These are phyloP conservation scores for Sebastolobus altivelis DNA, from an alignment of 2,797 vertebrate genomes.

Conservation along the genomic window DNA sequence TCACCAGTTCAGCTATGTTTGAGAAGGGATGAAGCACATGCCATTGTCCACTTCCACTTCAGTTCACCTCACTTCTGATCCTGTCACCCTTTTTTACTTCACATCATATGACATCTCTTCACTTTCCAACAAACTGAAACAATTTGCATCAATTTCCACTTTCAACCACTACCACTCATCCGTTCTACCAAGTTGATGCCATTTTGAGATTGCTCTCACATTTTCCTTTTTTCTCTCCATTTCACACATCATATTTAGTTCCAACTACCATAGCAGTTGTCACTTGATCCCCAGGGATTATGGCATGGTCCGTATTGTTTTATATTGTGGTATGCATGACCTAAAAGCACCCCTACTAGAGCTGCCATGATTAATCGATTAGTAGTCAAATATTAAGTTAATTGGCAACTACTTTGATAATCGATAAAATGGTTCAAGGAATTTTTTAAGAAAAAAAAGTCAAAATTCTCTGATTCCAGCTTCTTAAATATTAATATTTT, in stretches of 20 bases:
- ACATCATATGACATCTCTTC: conserved; percentile 54
- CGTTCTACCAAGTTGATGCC: conserved; percentile 49
- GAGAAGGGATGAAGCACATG: conserved; percentile 74
- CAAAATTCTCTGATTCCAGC: too few relatives aligned
- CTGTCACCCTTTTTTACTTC: conserved; percentile 37
- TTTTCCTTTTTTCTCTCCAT: conserved; percentile 35
- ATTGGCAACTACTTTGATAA: too few relatives aligned
- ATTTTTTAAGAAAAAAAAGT: too few relatives aligned
- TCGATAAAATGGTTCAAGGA: too few relatives aligned
- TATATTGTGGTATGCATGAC: background rate
- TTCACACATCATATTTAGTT: conserved; percentile 54
- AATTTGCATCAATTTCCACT: conserved; percentile 37
- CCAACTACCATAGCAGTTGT: conserved; percentile 34
- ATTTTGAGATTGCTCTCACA: conserved; percentile 47
- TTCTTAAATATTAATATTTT: too few relatives aligned
- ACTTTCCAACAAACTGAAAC: conserved; percentile 47
- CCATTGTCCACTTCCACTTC: conserved; percentile 61
- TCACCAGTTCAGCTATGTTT: conserved; percentile 9
- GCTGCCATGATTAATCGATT: too few relatives aligned
- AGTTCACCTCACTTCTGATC: conserved; percentile 29
- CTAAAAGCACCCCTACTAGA: background rate
- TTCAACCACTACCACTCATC: conserved; percentile 58
- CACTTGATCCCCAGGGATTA: conserved; percentile 51
- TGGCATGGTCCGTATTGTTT: conserved; percentile 12
- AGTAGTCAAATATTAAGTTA: too few relatives aligned